Evolutionary conservation across 2,113 vertebrate genomes (phyloP).

Genomic region (Hylia prasina): DNA sequence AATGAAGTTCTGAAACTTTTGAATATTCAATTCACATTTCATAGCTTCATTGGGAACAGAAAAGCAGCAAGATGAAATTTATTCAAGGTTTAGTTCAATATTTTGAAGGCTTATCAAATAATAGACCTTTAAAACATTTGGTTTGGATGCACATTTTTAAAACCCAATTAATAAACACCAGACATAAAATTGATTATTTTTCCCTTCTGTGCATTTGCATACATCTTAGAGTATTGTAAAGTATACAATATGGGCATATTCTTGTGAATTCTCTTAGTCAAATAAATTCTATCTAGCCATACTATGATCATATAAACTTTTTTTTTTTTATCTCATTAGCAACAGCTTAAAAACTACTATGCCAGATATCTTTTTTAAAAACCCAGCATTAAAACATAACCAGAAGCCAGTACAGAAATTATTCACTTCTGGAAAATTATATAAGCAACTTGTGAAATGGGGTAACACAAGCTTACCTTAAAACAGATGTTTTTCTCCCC

Average conservation of each 20-base stretch:
- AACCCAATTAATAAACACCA: not conserved
- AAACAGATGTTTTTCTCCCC: not conserved
- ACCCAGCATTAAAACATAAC: not conserved
- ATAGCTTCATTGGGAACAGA: not conserved
- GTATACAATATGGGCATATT: not conserved
- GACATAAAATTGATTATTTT: not conserved
- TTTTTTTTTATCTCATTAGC: not conserved
- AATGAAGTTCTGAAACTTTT: not conserved
- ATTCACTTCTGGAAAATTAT: not conserved
- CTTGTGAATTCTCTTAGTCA: not conserved
- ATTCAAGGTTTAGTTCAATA: not conserved
- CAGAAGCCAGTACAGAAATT: not conserved
- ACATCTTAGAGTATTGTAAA: not conserved
- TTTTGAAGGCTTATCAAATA: not conserved
- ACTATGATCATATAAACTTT: not conserved
- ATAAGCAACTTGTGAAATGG: not conserved
- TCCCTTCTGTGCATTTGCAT: not conserved
- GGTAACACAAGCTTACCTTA: not conserved
- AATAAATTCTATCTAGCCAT: not conserved
- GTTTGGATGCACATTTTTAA: not conserved
- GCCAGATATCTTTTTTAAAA: not conserved
- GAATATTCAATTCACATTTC: not conserved
- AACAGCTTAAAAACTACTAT: not conserved
- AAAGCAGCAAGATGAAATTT: not conserved
- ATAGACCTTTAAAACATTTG: not conserved